phyloP scores from a whole-genome alignment of 2,113 vertebrate species.

The Macquaria ambigua region DNA sequence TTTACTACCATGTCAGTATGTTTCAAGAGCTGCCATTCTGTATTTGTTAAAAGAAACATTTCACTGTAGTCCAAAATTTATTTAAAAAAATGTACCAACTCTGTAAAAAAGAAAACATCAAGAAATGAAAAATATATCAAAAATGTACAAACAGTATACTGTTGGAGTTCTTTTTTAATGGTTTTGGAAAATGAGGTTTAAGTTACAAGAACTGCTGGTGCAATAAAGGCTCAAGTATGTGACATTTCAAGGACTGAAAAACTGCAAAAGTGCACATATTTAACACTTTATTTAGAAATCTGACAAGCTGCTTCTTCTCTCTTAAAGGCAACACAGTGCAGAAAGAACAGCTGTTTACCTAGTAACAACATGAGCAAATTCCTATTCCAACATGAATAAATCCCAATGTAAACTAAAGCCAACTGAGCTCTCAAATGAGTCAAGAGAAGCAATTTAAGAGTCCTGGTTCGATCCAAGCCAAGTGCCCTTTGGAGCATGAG shows the following conservation, averaged over 20 bases:
- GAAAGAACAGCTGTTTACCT: background rate
- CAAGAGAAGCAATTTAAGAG: background rate
- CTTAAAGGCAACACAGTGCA: background rate
- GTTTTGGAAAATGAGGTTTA: background rate
- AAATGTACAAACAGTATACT: constrained; percentile 7
- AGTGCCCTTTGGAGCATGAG: too few species aligned
- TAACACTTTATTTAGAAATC: background rate
- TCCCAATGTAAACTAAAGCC: background rate
- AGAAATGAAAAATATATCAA: constrained; percentile 51
- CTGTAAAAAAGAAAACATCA: constrained; percentile 37
- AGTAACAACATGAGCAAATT: background rate
- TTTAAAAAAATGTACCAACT: constrained; percentile 56
- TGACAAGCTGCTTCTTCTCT: background rate
- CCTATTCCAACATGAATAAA: background rate
- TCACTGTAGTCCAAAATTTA: constrained; percentile 51
- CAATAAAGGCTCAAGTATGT: background rate
- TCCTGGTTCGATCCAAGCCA: background rate
- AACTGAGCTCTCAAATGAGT: background rate
- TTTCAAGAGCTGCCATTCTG: constrained; percentile 57
- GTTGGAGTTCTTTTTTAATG: constrained; percentile 18
- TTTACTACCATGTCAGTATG: constrained; percentile 41
- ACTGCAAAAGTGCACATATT: background rate
- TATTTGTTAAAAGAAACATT: constrained; percentile 58
- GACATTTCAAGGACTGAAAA: background rate
- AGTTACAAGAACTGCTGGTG: background rate